Percentiles rank a stretch among this genome's conserved stretches.
Evolutionary conservation across 2,888 invertebrate species (phyloP).

Genomic region (Prosapia bicincta): DNA sequence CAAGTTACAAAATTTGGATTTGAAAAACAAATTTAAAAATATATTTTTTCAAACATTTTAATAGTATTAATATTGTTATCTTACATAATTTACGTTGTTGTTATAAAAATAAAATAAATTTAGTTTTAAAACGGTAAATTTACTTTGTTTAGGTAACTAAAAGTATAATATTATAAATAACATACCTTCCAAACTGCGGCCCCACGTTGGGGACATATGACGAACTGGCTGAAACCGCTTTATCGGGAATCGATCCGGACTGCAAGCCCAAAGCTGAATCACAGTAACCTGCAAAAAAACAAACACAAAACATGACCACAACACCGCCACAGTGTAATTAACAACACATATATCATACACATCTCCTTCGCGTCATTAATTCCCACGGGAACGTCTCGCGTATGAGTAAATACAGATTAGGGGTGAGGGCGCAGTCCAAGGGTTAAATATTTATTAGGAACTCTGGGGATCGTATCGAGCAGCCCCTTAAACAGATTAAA

Average conservation of each 20-base stretch:
- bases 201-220: slow-evolving; percentile 67
- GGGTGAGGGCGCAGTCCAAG: not conserved
- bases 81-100: no score
- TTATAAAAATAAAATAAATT: no score
- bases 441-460: not conserved
- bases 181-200: slow-evolving; percentile 64
- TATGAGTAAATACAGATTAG: not conserved
- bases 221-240: slow-evolving; percentile 66
- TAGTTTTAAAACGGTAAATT: no score
- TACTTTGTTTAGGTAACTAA: no score
- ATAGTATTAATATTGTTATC: no score
- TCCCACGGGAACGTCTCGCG: not conserved
- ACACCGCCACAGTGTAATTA: not conserved
- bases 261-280: slow-evolving; percentile 67
- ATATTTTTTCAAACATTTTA: no score
- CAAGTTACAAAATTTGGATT: no score
- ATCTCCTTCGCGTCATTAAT: not conserved
- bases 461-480: not conserved
- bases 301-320: not conserved
- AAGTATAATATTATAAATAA: no score
- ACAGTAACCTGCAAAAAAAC: slow-evolving; percentile 53
- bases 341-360: not conserved
- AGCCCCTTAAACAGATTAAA: not conserved
- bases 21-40: no score
- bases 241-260: slow-evolving; percentile 63